Evolutionary conservation across 2,797 vertebrate genomes (phyloP).

Genomic region (Adelosebastes latens): DNA sequence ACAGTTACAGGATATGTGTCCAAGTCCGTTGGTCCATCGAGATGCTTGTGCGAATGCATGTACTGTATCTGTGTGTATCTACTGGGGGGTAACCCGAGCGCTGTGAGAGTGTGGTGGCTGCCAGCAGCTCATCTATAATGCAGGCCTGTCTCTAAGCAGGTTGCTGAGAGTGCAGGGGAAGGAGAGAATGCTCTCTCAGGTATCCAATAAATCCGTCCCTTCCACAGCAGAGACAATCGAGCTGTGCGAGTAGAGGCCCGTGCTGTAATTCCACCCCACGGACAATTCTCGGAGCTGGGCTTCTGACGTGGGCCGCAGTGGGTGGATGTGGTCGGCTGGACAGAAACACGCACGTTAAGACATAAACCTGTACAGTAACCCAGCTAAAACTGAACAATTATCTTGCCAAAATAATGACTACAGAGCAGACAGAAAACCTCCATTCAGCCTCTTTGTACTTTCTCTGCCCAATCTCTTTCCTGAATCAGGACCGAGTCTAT

Average conservation of each 20-base stretch:
- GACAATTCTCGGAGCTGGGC: slow-evolving; percentile 60
- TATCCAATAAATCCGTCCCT: slow-evolving; percentile 83
- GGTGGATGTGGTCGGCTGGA: slow-evolving; percentile 48
- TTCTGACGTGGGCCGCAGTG: slow-evolving; percentile 60
- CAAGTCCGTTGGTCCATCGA: background rate
- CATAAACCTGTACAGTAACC: background rate
- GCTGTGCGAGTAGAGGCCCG: slow-evolving; percentile 57
- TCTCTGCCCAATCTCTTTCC: background rate
- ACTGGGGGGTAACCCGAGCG: slow-evolving; percentile 78
- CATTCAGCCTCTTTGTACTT: background rate
- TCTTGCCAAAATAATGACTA: slow-evolving; percentile 51
- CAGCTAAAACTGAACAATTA: slow-evolving; percentile 58
- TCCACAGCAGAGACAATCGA: slow-evolving; percentile 76
- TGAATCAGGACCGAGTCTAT: slow-evolving; percentile 71
- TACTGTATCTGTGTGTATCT: slow-evolving; percentile 57
- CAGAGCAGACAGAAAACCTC: background rate
- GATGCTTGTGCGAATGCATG: slow-evolving; percentile 34
- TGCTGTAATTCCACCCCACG: slow-evolving; percentile 83
- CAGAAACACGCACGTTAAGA: slow-evolving; percentile 6
- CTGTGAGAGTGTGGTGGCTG: slow-evolving; percentile 76
- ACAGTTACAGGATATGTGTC: background rate
- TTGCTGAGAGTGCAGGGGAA: slow-evolving; percentile 87
- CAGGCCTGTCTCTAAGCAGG: slow-evolving; percentile 74
- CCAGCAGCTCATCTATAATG: slow-evolving; percentile 85
- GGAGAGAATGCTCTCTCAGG: slow-evolving; percentile 83